Conservation (phyloP, 1,140 invertebrate species). For the Papilio glaucus region DNA sequence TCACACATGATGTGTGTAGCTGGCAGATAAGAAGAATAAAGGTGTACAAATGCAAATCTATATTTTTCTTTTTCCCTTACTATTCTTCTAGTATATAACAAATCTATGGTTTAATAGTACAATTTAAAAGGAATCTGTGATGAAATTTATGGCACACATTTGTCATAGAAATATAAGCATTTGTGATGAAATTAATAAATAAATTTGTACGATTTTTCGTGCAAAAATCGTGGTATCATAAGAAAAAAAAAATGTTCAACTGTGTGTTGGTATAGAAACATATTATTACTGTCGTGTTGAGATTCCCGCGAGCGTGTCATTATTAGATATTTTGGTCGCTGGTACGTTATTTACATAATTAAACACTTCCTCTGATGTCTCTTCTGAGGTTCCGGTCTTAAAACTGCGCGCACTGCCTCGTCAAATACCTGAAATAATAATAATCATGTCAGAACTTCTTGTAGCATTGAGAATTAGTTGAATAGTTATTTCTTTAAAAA, state of each 20-base stretch:
- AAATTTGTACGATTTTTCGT: slow-evolving; percentile 31
- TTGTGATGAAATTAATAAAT: slow-evolving; percentile 44
- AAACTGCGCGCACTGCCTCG: slow-evolving; percentile 96
- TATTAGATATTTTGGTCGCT: slow-evolving; percentile 55
- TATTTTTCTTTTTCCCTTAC: no score
- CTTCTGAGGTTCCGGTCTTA: slow-evolving; percentile 96
- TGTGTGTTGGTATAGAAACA: slow-evolving; percentile 73
- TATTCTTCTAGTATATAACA: slow-evolving; percentile 17
- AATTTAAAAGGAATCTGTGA: slow-evolving; percentile 19
- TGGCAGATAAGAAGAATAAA: neutral
- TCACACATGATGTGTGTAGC: neutral
- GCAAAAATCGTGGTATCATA: slow-evolving; percentile 17
- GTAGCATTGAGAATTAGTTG: no score
- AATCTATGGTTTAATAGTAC: slow-evolving; percentile 6
- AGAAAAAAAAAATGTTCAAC: neutral
- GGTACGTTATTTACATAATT: slow-evolving; percentile 88
- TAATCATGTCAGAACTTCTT: no score
- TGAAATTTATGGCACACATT: slow-evolving; percentile 30
- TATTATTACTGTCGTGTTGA: slow-evolving; percentile 79
- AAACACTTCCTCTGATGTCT: slow-evolving; percentile 95
- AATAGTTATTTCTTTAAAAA: no score
- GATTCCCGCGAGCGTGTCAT: slow-evolving; percentile 70
- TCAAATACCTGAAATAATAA: slow-evolving; percentile 92
- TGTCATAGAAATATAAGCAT: slow-evolving; percentile 11
- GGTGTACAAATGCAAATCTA: no score